These are phyloP conservation scores for Cirrhinus molitorella DNA, from an alignment of 2,797 vertebrate species.

Conservation along the genomic window DNA sequence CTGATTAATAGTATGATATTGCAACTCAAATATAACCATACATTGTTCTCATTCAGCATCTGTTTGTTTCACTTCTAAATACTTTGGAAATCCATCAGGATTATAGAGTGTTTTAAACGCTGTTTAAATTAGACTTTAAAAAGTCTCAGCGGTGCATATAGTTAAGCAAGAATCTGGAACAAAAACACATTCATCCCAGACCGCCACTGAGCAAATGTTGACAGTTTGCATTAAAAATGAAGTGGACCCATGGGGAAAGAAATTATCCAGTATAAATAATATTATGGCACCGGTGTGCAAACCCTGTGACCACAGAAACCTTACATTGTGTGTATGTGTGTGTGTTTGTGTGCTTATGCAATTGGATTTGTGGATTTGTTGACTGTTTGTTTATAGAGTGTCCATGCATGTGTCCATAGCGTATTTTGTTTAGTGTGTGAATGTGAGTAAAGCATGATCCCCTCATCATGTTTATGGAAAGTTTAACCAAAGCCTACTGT, in stretches of 20 bases:
- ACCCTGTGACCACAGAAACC: background rate
- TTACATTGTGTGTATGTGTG: background rate
- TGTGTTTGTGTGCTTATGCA: background rate
- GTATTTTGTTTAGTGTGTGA: background rate
- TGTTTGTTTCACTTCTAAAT: background rate
- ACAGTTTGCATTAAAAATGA: slow-evolving; percentile 24
- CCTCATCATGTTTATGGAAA: background rate
- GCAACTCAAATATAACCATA: background rate
- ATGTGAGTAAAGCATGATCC: background rate
- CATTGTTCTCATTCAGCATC: background rate
- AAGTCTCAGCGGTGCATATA: background rate
- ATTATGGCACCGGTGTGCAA: background rate
- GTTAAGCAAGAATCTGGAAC: slow-evolving; percentile 5
- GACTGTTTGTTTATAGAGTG: background rate
- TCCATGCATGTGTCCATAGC: background rate
- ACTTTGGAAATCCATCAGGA: background rate
- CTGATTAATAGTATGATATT: background rate
- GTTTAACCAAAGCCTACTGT: background rate
- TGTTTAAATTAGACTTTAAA: slow-evolving; percentile 6
- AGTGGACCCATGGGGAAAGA: slow-evolving; percentile 6
- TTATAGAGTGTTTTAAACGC: background rate
- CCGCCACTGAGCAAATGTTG: slow-evolving; percentile 8
- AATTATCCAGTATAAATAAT: slow-evolving; percentile 31
- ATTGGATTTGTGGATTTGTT: too few relatives aligned
- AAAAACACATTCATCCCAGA: background rate